Evolutionary conservation across 1,140 invertebrate genomes (phyloP), one percentile per base, ranked within the genome.

Genomic region (Neuroterus valhalla): DNA sequence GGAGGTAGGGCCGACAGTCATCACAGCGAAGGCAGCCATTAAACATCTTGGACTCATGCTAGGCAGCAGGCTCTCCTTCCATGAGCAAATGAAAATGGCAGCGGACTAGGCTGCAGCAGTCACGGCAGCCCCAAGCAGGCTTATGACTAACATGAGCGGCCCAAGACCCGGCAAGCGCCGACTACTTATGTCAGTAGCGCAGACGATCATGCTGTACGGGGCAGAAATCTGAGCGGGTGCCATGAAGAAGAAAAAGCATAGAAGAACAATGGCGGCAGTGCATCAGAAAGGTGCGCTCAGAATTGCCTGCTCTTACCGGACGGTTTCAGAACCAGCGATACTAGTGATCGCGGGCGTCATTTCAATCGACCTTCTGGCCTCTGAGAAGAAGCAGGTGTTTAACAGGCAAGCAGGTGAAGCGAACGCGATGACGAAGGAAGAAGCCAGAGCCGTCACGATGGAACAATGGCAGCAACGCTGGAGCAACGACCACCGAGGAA

Each of bases 141-240:
- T 83, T 2, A 81, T 83, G 74, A 74, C 81, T 3, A 84, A 78
- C 42, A 75, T 78, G n/a, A 66, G 69, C 11, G 84, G 81, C 6
- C 81, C 81, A 12, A 67, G 38, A 43, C 46, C 44, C 2, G 26
- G 21, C 14, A 78, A 72, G n/a, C 1, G 55, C 1, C 38, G 44
- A 19, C 17, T 72, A 4, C 44, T 72, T 1, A 72, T 72, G 70
- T 17, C 42, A 3, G 17, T 26, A 5, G 31, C n/a, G 0, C 70
- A 72, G 2, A 66, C 70, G 2, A n/a, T 72, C 1, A 3, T 72
- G 10, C 23, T 72, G 21, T 72, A 66, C 10, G 43, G 44, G 8
- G 17, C 46, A 1, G 52, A 71, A n/a, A n/a, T 71, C 0, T 71
- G 52, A 52, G 52, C 52, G 6, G 19, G 3, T 11, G 5, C 70